These are phyloP conservation scores for Eupithecia subfuscata DNA, from an alignment of 2,888 invertebrate species.

Conservation along the genomic window DNA sequence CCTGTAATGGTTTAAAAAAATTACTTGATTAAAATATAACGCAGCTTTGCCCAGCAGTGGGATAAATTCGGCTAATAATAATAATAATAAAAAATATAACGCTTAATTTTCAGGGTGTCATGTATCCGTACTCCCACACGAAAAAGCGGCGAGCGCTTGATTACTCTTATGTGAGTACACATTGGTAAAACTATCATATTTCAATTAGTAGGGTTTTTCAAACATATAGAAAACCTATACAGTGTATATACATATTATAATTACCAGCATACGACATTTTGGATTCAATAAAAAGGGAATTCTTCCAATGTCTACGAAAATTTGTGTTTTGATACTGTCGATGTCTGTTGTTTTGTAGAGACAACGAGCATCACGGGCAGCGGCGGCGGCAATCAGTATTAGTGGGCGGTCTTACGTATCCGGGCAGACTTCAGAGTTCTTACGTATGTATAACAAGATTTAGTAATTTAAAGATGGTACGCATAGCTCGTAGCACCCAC, in stretches of 20 bases:
- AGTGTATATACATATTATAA: not conserved
- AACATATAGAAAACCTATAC: too few relatives aligned
- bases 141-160: conserved; percentile 70
- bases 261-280: not conserved
- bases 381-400: conserved; percentile 69
- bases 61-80: too few relatives aligned
- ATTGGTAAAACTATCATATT: not conserved
- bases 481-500: not conserved
- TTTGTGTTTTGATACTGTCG: not conserved
- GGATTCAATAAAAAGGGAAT: not conserved
- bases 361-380: conserved; percentile 68
- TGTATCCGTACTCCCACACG: conserved; percentile 80
- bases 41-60: too few relatives aligned
- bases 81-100: conserved; percentile 1
- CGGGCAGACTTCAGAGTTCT: conserved; percentile 76
- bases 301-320: not conserved
- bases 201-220: too few relatives aligned
- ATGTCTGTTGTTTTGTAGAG: conserved; percentile 54
- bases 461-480: not conserved
- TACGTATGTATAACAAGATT: conserved; percentile 55
- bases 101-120: conserved; percentile 64
- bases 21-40: not conserved
- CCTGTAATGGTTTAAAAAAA: not conserved
- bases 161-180: conserved; percentile 66
- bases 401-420: conserved; percentile 70